Evolutionary conservation across 2,113 vertebrate genomes (phyloP).

Genomic region (Colius striatus): DNA sequence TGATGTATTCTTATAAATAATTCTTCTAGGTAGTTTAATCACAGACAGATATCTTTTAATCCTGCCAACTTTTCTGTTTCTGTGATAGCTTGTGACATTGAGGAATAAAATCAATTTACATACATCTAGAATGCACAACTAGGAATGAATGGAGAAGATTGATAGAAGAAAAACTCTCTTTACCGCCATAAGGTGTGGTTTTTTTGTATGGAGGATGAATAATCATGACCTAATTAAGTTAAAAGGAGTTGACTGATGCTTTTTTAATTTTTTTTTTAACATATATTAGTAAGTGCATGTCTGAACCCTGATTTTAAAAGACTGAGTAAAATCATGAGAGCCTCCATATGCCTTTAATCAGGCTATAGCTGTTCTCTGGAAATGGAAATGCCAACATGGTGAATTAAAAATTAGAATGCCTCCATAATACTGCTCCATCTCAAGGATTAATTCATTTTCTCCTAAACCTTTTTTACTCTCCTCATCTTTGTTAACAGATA

Average conservation of each 20-base stretch:
- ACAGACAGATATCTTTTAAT: not conserved
- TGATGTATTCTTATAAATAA: not conserved
- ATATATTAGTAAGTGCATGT: not conserved
- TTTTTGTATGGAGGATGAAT: not conserved
- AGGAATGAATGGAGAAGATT: not conserved
- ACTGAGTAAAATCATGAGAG: not conserved
- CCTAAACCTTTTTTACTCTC: not conserved
- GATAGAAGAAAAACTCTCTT: not conserved
- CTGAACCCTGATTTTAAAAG: not conserved
- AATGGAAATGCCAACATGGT: not conserved
- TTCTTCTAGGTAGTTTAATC: not conserved
- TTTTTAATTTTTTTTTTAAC: not conserved
- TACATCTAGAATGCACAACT: not conserved
- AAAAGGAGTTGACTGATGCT: not conserved
- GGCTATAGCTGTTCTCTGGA: not conserved
- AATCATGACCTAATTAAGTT: conserved; percentile 18
- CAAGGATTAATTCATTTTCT: not conserved
- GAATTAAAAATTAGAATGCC: not conserved
- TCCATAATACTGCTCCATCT: not conserved
- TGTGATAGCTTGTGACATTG: not conserved
- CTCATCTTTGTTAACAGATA: not conserved
- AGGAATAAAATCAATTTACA: not conserved
- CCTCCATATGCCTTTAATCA: not conserved
- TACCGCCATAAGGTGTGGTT: not conserved
- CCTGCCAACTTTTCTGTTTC: not conserved